These are phyloP conservation scores for Spodoptera litura DNA, from an alignment of 1,140 invertebrate species.

Conservation along the genomic window DNA sequence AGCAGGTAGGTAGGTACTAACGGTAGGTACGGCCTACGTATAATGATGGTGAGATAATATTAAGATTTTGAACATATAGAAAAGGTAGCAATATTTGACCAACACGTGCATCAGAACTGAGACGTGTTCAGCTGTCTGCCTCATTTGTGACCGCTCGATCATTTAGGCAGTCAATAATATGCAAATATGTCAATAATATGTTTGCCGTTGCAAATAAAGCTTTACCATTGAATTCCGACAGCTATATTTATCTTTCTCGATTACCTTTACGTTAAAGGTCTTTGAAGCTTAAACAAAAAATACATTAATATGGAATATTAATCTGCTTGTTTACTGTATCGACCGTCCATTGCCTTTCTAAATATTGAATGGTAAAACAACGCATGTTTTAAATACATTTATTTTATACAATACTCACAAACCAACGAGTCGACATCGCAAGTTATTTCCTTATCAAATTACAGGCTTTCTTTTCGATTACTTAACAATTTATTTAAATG, in stretches of 20 bases:
- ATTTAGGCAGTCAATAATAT: no score
- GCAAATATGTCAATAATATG: background rate
- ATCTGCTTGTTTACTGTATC: slow-evolving; percentile 15
- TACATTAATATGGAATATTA: slow-evolving; percentile 2
- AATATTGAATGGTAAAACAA: slow-evolving; percentile 21
- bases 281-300: slow-evolving; percentile 19
- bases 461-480: slow-evolving; percentile 34
- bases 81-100: no score
- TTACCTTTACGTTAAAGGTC: background rate
- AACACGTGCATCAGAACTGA: no score
- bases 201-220: background rate
- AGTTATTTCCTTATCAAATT: slow-evolving; percentile 36
- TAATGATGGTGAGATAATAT: no score
- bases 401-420: slow-evolving; percentile 7
- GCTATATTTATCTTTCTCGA: background rate
- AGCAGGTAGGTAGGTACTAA: no score
- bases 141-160: no score
- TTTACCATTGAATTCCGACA: background rate
- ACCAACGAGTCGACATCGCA: background rate
- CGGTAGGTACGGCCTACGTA: no score
- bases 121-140: no score
- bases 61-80: no score
- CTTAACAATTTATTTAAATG: slow-evolving; percentile 25
- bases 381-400: slow-evolving; percentile 9
- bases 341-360: slow-evolving; percentile 22